Percentiles rank a stretch among this genome's conserved stretches.
Evolutionary conservation across 37 sponge, comb jelly and placozoan genomes (phyloP).

Genomic region (Crambe crambe): DNA sequence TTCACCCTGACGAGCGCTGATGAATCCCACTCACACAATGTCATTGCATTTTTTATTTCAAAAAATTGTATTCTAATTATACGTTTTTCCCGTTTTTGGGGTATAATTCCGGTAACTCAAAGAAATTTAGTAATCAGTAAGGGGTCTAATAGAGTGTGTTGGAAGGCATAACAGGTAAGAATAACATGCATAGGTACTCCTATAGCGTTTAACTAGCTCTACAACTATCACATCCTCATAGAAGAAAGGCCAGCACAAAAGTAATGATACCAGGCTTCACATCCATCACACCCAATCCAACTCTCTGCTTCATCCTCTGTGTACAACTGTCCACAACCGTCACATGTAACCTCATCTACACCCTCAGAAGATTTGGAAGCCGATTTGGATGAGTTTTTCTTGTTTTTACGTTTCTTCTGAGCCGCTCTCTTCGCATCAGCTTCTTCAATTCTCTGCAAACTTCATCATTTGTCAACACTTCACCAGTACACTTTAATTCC

Average conservation of each 20-base stretch:
- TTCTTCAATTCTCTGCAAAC: not conserved
- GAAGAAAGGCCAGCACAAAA: not conserved
- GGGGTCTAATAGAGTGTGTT: too few relatives aligned
- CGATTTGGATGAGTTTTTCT: not conserved
- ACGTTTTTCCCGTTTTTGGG: too few relatives aligned
- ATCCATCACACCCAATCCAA: constrained; percentile 8
- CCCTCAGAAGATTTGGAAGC: not conserved
- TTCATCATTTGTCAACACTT: not conserved
- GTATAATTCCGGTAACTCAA: too few relatives aligned
- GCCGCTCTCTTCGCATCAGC: not conserved
- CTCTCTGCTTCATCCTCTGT: constrained; percentile 9
- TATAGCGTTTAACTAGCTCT: too few relatives aligned
- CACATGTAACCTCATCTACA: not conserved
- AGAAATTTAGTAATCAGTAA: too few relatives aligned
- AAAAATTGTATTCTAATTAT: too few relatives aligned
- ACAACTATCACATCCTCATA: too few relatives aligned
- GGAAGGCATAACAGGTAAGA: too few relatives aligned
- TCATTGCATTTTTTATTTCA: too few relatives aligned
- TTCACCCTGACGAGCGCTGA: too few relatives aligned
- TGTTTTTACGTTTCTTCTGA: not conserved
- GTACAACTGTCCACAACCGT: not conserved
- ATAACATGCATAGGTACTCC: too few relatives aligned
- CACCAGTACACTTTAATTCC: not conserved
- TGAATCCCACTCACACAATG: too few relatives aligned
- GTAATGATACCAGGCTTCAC: constrained; percentile 12